Conservation (phyloP, 2,888 invertebrate species). For the Zeuzera pyrina region DNA sequence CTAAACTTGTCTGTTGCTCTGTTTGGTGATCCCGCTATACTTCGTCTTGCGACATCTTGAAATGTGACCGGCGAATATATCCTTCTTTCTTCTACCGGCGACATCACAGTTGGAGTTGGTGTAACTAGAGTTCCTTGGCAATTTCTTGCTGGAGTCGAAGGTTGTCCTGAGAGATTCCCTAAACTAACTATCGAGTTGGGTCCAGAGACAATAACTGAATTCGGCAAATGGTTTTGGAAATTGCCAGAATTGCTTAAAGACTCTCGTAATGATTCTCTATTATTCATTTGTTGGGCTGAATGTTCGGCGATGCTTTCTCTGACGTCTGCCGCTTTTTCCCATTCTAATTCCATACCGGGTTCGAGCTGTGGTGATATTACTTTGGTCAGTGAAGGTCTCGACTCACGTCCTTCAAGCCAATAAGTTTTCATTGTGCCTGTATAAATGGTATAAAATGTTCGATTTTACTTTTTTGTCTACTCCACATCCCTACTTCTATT, state of each 20-base stretch:
- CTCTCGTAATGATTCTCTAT: no score
- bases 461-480: no score
- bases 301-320: slow-evolving; percentile 61
- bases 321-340: slow-evolving; percentile 59
- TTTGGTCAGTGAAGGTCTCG: slow-evolving; percentile 71
- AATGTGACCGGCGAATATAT: slow-evolving; percentile 90
- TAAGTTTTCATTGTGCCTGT: slow-evolving; percentile 90
- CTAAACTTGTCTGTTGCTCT: slow-evolving; percentile 43
- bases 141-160: slow-evolving; percentile 23
- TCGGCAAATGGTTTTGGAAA: slow-evolving; percentile 28
- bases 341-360: slow-evolving; percentile 54
- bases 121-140: slow-evolving; percentile 21
- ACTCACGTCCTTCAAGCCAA: slow-evolving; percentile 85
- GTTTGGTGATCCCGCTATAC: slow-evolving; percentile 83
- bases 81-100: slow-evolving; percentile 76
- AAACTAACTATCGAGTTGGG: slow-evolving; percentile 30
- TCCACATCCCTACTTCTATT: no score
- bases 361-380: slow-evolving; percentile 52
- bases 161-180: slow-evolving; percentile 25
- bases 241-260: slow-evolving; percentile 12
- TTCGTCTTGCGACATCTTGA: slow-evolving; percentile 85
- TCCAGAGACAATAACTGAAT: slow-evolving; percentile 29
- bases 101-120: slow-evolving; percentile 35
- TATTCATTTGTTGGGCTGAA: slow-evolving; percentile 46
- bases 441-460: no score